Evolutionary conservation across 2,888 invertebrate species (phyloP).

Genomic region (Microctonus brassicae): DNA sequence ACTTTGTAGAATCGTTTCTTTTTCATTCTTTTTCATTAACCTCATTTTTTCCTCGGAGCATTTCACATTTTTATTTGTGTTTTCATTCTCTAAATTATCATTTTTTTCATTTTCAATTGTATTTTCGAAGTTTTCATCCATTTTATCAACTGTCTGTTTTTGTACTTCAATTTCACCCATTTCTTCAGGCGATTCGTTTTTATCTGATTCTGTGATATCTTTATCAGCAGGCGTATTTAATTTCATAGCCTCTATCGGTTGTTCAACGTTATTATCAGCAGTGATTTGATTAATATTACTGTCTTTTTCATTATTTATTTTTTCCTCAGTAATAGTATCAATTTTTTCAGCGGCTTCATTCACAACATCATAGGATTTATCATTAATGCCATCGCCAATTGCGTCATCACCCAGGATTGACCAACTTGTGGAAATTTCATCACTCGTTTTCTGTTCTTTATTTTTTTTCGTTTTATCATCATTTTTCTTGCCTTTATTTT

Average conservation of each 20-base stretch:
- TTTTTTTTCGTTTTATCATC: background rate
- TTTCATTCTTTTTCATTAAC: constrained; percentile 2
- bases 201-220: background rate
- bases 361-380: too few relatives aligned
- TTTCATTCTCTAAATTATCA: background rate
- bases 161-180: background rate
- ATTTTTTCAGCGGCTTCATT: too few relatives aligned
- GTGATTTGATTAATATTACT: too few relatives aligned
- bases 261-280: background rate
- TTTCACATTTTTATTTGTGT: constrained; percentile 13
- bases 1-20: background rate
- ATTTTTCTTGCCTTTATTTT: background rate
- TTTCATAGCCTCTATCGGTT: background rate
- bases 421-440: too few relatives aligned
- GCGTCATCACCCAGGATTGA: too few relatives aligned
- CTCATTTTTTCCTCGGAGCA: background rate
- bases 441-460: background rate
- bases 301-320: too few relatives aligned
- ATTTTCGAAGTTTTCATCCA: background rate
- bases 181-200: constrained; percentile 26
- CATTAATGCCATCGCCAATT: too few relatives aligned
- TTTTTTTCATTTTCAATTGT: background rate
- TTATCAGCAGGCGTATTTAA: background rate
- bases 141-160: too few relatives aligned
- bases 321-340: too few relatives aligned